Conservation (phyloP, 2,113 vertebrate species). For the Mobula birostris region DNA sequence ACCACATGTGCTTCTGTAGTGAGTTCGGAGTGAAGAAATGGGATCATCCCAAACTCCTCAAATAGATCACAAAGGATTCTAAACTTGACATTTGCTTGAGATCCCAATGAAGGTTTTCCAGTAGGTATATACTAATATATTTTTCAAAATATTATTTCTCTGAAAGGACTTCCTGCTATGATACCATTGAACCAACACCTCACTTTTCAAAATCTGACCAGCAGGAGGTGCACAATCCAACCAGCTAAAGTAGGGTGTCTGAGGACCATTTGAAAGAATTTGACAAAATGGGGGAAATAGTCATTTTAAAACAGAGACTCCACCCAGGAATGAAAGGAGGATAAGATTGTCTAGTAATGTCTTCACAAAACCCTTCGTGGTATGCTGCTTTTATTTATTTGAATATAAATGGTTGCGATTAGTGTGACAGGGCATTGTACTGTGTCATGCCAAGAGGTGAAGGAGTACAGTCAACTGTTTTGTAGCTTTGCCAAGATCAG, state of each 20-base stretch:
- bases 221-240: not conserved
- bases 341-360: not conserved
- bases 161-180: not conserved
- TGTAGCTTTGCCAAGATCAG: not conserved
- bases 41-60: not conserved
- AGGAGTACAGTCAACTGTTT: not conserved
- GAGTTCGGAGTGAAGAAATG: not conserved
- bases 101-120: not conserved
- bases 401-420: not conserved
- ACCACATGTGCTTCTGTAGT: no score
- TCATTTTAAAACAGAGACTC: not conserved
- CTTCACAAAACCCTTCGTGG: not conserved
- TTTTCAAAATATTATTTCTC: not conserved
- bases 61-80: not conserved
- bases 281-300: not conserved
- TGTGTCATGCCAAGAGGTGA: not conserved
- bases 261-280: not conserved
- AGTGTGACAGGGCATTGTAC: not conserved
- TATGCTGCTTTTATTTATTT: not conserved
- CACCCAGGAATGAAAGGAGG: not conserved
- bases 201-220: not conserved
- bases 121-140: not conserved
- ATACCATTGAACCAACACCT: not conserved
- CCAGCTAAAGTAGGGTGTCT: not conserved
- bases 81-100: not conserved